Conservation (phyloP, 2,797 vertebrate genomes). For the Schizopygopsis malacanthus region DNA sequence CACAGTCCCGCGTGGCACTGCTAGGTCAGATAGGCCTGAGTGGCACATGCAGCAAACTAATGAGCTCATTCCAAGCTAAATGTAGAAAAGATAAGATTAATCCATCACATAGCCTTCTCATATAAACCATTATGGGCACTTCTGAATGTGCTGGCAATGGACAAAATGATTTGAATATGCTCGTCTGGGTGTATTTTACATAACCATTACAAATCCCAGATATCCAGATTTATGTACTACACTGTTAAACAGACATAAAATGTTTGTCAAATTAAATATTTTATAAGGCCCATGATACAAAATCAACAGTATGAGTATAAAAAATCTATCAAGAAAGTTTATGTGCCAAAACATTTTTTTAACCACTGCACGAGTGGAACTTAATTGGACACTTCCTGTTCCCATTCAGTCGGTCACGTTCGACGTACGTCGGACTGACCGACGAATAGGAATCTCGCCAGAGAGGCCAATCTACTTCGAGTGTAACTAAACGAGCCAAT, state of each 20-base stretch:
- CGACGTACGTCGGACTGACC: too few relatives aligned
- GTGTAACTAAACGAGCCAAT: too few relatives aligned
- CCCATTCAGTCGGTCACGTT: too few relatives aligned
- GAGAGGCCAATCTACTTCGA: too few relatives aligned
- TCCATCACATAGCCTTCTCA: neutral
- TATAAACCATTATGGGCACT: neutral
- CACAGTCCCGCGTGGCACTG: neutral
- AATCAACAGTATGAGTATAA: too few relatives aligned
- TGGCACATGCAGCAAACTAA: conserved; percentile 9
- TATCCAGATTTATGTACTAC: neutral
- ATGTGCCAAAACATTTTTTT: neutral
- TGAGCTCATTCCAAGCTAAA: neutral
- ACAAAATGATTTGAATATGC: neutral
- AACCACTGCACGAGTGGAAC: too few relatives aligned
- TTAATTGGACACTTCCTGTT: too few relatives aligned
- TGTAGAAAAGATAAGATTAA: neutral
- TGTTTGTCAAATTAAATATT: neutral
- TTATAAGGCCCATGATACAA: neutral
- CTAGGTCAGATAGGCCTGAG: neutral
- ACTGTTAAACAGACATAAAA: neutral
- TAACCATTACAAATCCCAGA: neutral
- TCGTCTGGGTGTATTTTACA: neutral
- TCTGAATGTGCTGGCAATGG: neutral
- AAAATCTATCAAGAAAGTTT: conserved; percentile 5
- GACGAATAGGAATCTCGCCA: too few relatives aligned